Conservation (phyloP, 2,797 vertebrate species). For the Acanthurus tractus region DNA sequence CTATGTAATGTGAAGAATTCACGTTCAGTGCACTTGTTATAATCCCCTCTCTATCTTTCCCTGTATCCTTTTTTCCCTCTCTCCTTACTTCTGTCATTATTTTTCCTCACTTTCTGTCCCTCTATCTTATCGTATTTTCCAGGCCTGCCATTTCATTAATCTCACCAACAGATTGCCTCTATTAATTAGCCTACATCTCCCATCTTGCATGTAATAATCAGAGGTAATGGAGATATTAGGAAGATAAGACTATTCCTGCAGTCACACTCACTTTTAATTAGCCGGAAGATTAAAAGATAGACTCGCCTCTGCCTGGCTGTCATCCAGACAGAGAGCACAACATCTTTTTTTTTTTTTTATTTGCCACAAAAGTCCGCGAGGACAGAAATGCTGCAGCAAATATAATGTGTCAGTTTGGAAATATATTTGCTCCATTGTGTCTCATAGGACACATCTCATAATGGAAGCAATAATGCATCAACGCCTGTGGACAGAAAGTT, state of each 20-base stretch:
- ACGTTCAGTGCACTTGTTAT: constrained; percentile 16
- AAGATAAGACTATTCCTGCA: constrained; percentile 69
- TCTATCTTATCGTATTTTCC: constrained; percentile 65
- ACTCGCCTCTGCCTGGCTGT: constrained; percentile 36
- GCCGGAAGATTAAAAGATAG: constrained; percentile 65
- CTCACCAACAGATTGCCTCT: constrained; percentile 76
- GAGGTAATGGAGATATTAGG: constrained; percentile 77
- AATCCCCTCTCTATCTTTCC: neutral
- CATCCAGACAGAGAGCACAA: constrained; percentile 25
- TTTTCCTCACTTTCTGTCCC: constrained; percentile 55
- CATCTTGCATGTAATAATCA: constrained; percentile 77
- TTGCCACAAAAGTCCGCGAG: constrained; percentile 30
- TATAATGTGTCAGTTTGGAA: constrained; percentile 49
- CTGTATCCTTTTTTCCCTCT: neutral
- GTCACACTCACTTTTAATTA: constrained; percentile 75
- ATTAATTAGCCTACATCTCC: constrained; percentile 79
- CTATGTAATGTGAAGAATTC: constrained; percentile 28
- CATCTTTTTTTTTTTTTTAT: constrained; percentile 29
- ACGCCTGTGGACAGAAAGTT: constrained; percentile 44
- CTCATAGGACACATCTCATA: constrained; percentile 25
- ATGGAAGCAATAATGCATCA: constrained; percentile 42
- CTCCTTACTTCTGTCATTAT: constrained; percentile 51
- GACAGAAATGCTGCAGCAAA: constrained; percentile 28
- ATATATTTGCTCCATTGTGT: constrained; percentile 31
- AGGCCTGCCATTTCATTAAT: constrained; percentile 73